A percentile compares a stretch with the other conserved stretches of the same genome.
phyloP scores from a whole-genome alignment of 2,797 vertebrate genomes.

The Dermochelys coriacea region DNA sequence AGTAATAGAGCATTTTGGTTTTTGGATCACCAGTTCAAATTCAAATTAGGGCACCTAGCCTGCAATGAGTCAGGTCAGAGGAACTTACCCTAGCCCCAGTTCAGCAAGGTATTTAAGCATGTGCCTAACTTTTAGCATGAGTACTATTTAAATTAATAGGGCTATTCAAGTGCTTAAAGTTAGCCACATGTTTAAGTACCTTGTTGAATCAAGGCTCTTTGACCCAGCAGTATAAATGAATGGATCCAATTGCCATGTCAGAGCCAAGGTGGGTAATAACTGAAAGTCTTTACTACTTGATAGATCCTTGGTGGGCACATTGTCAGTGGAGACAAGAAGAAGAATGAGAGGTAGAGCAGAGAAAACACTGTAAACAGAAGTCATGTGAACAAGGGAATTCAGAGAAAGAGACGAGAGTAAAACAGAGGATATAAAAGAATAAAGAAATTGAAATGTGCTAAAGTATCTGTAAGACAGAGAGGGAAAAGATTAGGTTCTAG shows the following conservation, averaged over 20 bases:
- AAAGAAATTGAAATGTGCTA: neutral
- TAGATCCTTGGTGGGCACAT: neutral
- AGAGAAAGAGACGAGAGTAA: neutral
- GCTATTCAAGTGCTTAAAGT: neutral
- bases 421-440: neutral
- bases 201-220: neutral
- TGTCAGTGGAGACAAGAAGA: neutral
- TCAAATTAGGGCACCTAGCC: neutral
- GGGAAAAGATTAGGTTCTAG: no score
- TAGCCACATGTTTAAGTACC: fast-evolving
- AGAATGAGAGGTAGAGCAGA: neutral
- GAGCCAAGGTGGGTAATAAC: neutral
- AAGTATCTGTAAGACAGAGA: constrained; percentile 46
- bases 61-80: neutral
- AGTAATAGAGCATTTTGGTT: neutral
- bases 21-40: neutral
- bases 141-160: neutral
- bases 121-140: neutral
- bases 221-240: neutral
- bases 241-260: neutral
- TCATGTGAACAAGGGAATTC: neutral
- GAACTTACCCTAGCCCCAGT: neutral
- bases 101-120: fast-evolving
- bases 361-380: neutral
- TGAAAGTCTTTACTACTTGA: neutral